A percentile compares a stretch with the other conserved stretches of the same genome.
Conservation (phyloP, 2,888 invertebrate species). For the Miltochrista miniata region DNA sequence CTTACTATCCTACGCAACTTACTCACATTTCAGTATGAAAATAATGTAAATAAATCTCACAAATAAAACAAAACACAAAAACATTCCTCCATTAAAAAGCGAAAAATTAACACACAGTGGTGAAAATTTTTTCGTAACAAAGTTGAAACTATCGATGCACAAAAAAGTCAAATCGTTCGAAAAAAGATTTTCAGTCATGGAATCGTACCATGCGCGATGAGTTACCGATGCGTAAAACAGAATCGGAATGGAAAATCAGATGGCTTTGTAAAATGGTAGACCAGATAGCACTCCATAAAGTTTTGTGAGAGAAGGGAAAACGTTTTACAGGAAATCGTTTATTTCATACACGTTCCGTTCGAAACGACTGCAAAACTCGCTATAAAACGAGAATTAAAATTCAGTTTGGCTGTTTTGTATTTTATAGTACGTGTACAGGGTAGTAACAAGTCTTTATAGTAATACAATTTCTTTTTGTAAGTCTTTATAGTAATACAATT, state of each 20-base stretch:
- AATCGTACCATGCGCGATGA: neutral
- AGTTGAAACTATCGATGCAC: neutral
- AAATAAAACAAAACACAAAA: too few species aligned
- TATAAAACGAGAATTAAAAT: too few species aligned
- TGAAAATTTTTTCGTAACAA: too few species aligned
- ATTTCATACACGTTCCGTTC: neutral
- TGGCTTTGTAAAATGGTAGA: neutral
- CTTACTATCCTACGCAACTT: too few species aligned
- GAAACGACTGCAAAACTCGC: neutral
- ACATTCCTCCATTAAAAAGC: too few species aligned
- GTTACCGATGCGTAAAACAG: neutral
- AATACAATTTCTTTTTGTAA: too few species aligned
- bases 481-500: too few species aligned
- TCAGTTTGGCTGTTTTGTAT: too few species aligned
- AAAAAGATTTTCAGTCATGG: neutral
- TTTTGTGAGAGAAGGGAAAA: constrained; percentile 4
- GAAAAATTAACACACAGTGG: too few species aligned
- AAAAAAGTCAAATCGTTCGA: neutral
- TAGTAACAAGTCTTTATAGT: too few species aligned
- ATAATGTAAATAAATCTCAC: neutral
- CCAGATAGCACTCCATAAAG: constrained; percentile 3
- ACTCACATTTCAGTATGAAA: too few species aligned
- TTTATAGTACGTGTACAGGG: too few species aligned
- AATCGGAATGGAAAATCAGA: constrained; percentile 2
- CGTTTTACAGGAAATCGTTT: neutral